Conservation (phyloP, 2,113 vertebrate species). For the Mastomys coucha region DNA sequence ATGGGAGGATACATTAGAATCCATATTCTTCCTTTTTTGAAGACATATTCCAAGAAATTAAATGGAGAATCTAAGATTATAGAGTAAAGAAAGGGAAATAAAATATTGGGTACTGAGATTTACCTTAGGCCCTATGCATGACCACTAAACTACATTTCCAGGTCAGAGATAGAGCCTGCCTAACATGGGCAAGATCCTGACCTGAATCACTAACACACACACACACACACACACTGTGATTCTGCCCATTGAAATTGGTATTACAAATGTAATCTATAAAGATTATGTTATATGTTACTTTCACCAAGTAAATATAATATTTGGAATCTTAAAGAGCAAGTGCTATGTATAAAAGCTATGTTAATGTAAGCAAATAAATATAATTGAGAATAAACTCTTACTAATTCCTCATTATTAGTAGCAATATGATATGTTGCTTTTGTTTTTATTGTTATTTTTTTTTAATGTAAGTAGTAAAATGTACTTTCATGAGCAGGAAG, state of each 20-base stretch:
- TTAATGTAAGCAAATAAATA: neutral
- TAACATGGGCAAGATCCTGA: neutral
- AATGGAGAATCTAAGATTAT: conserved; percentile 21
- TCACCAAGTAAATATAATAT: neutral
- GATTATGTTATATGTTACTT: neutral
- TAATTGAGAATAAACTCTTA: conserved; percentile 3
- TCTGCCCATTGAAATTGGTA: neutral
- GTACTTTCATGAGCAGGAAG: neutral
- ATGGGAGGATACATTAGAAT: conserved; percentile 1
- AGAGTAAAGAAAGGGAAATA: conserved; percentile 17
- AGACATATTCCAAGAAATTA: neutral
- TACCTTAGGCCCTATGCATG: neutral
- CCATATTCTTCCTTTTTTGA: neutral
- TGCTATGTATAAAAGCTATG: neutral
- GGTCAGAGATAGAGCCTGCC: neutral
- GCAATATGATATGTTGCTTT: neutral
- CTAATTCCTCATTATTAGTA: conserved; percentile 24
- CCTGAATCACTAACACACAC: neutral
- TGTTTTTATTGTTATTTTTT: neutral
- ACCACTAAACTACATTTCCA: neutral
- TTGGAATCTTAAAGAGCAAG: neutral
- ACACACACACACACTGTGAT: neutral
- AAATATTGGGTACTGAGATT: neutral
- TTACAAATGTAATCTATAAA: neutral
- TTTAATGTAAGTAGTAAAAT: neutral